Conservation (phyloP, 92 coral and sea anemone species). For the Porites cylindrica region DNA sequence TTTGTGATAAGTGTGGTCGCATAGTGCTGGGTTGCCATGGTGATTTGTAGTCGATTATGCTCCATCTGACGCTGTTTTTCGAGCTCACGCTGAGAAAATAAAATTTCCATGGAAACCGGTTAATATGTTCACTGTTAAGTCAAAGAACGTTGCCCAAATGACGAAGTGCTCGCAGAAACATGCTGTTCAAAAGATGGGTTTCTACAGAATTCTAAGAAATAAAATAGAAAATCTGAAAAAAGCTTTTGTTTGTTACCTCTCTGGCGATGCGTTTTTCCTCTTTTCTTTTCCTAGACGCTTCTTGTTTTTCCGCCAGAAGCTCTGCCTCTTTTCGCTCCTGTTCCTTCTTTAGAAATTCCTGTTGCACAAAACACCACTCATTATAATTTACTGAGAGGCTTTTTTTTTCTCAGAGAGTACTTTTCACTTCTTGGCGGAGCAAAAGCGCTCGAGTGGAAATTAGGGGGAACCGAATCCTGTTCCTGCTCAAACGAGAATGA, state of each 20-base stretch:
- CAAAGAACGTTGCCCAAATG: too few species aligned
- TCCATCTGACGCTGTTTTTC: constrained; percentile 93
- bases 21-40: constrained; percentile 85
- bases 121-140: too few species aligned
- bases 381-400: background rate
- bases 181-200: too few species aligned
- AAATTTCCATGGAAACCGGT: background rate
- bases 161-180: too few species aligned
- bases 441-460: too few species aligned
- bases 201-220: background rate
- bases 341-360: constrained; percentile 86
- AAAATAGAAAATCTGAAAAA: too few species aligned
- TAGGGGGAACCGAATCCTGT: too few species aligned
- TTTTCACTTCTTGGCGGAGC: too few species aligned
- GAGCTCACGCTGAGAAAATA: constrained; percentile 74
- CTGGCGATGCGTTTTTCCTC: constrained; percentile 85
- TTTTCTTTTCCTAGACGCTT: constrained; percentile 75
- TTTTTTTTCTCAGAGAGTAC: background rate
- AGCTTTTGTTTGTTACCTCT: constrained; percentile 66
- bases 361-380: background rate
- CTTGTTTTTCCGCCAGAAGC: constrained; percentile 84
- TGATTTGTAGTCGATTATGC: constrained; percentile 67
- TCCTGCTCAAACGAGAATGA: too few species aligned
- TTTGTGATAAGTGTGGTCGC: constrained; percentile 69
- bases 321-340: constrained; percentile 90